A percentile compares a stretch with the other conserved stretches of the same genome.
Evolutionary conservation across 53 echinoderm and acorn worm species (phyloP).

Genomic region (Patiria pectinifera): DNA sequence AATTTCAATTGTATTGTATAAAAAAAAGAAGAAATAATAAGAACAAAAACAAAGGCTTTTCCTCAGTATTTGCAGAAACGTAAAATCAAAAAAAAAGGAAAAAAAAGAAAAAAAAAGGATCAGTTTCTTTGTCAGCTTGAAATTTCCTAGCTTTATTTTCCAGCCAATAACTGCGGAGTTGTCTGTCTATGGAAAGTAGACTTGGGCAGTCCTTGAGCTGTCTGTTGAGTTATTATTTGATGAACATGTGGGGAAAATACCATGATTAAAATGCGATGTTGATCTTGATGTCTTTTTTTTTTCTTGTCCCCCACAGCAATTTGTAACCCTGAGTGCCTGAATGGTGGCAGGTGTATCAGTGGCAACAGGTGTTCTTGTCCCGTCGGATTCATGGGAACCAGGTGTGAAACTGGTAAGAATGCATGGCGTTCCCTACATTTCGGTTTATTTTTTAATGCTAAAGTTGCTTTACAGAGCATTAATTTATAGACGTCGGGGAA

Average conservation of each 20-base stretch:
- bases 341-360: constrained; percentile 91
- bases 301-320: constrained; percentile 63
- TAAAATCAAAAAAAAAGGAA: no score
- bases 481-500: no score
- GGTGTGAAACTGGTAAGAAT: constrained; percentile 90
- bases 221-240: not conserved
- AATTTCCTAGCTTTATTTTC: not conserved
- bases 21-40: no score
- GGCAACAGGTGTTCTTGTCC: constrained; percentile 93
- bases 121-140: no score
- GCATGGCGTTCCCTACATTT: not conserved
- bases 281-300: constrained; percentile 37
- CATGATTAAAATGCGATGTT: not conserved
- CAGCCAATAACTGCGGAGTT: not conserved
- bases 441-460: no score
- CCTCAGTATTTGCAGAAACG: no score
- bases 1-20: no score
- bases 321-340: constrained; percentile 86
- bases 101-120: no score
- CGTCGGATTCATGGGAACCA: constrained; percentile 84
- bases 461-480: no score
- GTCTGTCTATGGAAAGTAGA: not conserved
- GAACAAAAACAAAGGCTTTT: no score
- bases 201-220: not conserved
- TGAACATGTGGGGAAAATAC: not conserved